A percentile compares a stretch with the other conserved stretches of the same genome.
Conservation (phyloP, 23 tunicate species). For the Phallusia fumigata region DNA sequence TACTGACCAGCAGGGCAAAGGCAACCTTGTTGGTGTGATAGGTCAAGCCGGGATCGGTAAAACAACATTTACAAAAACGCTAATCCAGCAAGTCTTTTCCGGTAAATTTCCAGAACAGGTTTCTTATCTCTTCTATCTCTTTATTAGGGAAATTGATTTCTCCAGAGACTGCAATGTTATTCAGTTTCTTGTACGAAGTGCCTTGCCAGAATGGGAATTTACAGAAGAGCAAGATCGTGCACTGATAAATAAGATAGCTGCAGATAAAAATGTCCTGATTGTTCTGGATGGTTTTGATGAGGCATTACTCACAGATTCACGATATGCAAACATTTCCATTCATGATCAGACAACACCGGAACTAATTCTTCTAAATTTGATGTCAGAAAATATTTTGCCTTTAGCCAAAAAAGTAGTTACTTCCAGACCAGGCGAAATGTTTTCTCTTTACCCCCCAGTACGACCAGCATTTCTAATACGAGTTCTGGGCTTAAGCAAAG, state of each 20-base stretch:
- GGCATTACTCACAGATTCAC: not conserved
- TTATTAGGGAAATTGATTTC: not conserved
- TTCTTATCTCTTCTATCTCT: not conserved
- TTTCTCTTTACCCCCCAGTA: not conserved
- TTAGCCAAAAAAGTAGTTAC: not conserved
- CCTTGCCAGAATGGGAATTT: not conserved
- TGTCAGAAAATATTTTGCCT: not conserved
- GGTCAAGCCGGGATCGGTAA: not conserved
- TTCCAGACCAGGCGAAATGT: not conserved
- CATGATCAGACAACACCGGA: not conserved
- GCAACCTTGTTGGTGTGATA: not conserved
- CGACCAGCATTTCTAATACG: not conserved
- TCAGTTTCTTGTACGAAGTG: not conserved
- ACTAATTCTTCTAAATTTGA: not conserved
- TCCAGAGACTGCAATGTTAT: not conserved
- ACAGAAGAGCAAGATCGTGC: not conserved
- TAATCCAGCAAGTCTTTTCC: not conserved
- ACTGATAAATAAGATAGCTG: not conserved
- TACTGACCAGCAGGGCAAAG: not conserved
- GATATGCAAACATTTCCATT: not conserved
- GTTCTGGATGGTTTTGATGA: not conserved
- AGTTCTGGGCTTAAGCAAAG: constrained; percentile 6
- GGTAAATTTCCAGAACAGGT: not conserved
- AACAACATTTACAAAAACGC: not conserved
- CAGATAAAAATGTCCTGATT: not conserved